Evolutionary conservation across 2,888 invertebrate species (phyloP).

Genomic region (Aproaerema taeniolella): DNA sequence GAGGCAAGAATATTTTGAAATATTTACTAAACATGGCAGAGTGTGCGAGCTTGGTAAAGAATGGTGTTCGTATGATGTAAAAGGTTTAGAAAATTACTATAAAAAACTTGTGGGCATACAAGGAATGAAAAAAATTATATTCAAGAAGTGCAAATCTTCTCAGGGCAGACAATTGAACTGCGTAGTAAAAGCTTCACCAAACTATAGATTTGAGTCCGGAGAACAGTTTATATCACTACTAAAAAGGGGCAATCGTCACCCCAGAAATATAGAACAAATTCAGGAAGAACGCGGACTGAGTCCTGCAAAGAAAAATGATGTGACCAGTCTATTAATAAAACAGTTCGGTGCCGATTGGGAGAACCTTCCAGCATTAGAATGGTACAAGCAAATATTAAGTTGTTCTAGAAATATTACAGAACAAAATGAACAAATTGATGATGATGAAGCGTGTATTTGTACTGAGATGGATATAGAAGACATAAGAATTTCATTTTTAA

Average conservation of each 20-base stretch:
- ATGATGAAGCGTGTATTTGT: too few species aligned
- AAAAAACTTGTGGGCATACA: not conserved
- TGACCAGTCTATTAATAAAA: not conserved
- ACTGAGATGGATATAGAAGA: too few species aligned
- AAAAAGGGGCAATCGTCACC: not conserved
- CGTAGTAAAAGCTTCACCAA: not conserved
- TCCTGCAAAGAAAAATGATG: not conserved
- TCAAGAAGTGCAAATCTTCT: not conserved
- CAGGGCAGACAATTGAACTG: not conserved
- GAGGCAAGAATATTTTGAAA: conserved; percentile 10
- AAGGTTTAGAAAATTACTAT: not conserved
- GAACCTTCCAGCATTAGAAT: not conserved
- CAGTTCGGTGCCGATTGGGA: not conserved
- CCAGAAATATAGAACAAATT: not conserved
- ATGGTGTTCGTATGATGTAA: not conserved
- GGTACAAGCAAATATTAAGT: too few species aligned
- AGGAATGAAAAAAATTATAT: not conserved
- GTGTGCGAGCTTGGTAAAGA: not conserved
- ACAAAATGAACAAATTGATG: too few species aligned
- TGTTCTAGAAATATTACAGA: too few species aligned
- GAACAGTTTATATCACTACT: not conserved
- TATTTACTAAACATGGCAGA: conserved; percentile 4
- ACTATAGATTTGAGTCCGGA: not conserved
- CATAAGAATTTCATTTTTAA: too few species aligned
- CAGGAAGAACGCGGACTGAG: not conserved